Evolutionary conservation across 2,888 invertebrate species (phyloP).

Genomic region (Hemaris fuciformis): DNA sequence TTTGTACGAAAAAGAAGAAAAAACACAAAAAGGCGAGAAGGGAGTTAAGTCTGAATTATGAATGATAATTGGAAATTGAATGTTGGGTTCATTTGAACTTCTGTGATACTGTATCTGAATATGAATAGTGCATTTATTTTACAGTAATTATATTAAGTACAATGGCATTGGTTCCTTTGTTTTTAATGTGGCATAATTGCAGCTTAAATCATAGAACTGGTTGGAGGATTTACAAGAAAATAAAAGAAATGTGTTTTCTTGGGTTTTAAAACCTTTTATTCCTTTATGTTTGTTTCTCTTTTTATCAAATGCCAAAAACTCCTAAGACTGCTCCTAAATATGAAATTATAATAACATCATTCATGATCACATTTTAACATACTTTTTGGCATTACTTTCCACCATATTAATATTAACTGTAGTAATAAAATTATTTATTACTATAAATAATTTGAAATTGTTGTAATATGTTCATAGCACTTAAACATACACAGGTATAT

Average conservation of each 20-base stretch:
- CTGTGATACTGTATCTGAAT: neutral
- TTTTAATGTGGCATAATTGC: too few relatives aligned
- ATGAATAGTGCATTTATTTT: neutral
- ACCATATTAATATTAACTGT: too few relatives aligned
- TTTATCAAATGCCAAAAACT: too few relatives aligned
- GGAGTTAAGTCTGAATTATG: slow-evolving; percentile 59
- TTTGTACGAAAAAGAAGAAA: slow-evolving; percentile 79
- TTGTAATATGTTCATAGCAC: too few relatives aligned
- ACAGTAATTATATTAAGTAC: neutral
- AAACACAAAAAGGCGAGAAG: slow-evolving; percentile 50
- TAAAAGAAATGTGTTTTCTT: too few relatives aligned
- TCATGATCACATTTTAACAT: too few relatives aligned
- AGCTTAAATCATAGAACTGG: neutral
- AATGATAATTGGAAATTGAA: slow-evolving; percentile 20
- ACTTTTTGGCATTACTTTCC: too few relatives aligned
- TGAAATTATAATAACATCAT: too few relatives aligned
- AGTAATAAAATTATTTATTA: too few relatives aligned
- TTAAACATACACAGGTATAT: too few relatives aligned
- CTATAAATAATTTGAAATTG: too few relatives aligned
- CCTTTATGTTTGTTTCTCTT: neutral
- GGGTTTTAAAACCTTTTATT: too few relatives aligned
- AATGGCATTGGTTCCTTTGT: neutral
- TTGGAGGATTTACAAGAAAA: neutral
- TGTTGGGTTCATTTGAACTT: neutral
- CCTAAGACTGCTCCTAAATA: neutral